Conservation (phyloP, 92 coral and sea anemone genomes). For the Porites evermanni region DNA sequence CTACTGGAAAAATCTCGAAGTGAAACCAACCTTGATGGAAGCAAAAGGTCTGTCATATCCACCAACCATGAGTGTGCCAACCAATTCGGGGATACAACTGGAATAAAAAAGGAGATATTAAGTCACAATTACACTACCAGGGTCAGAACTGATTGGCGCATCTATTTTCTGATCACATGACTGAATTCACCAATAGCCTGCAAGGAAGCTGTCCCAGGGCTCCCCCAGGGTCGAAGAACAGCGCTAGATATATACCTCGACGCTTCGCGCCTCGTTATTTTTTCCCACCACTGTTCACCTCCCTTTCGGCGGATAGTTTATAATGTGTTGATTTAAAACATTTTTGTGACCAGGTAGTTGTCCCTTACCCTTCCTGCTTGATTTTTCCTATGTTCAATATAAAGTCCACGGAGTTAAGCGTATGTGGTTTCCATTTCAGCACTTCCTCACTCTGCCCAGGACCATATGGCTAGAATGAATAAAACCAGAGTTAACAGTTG, state of each 20-base stretch:
- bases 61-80: slow-evolving; percentile 89
- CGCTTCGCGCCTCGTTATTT: too few species aligned
- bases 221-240: too few species aligned
- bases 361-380: slow-evolving; percentile 84
- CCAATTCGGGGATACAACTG: slow-evolving; percentile 85
- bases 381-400: slow-evolving; percentile 76
- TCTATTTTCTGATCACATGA: too few species aligned
- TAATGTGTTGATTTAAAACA: not conserved
- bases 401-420: slow-evolving; percentile 96
- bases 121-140: too few species aligned
- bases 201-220: too few species aligned
- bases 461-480: slow-evolving; percentile 68
- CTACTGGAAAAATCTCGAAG: not conserved
- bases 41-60: slow-evolving; percentile 87
- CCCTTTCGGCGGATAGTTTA: too few species aligned
- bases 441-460: slow-evolving; percentile 85
- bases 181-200: too few species aligned
- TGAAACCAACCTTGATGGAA: slow-evolving; percentile 75
- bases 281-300: too few species aligned
- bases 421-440: slow-evolving; percentile 96
- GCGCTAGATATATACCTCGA: too few species aligned
- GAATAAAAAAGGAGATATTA: not conserved
- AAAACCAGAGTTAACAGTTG: not conserved
- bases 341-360: not conserved
- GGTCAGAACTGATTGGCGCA: too few species aligned